These are phyloP conservation scores for Stenoptilia bipunctidactyla DNA, from an alignment of 2,888 invertebrate species.

Conservation along the genomic window DNA sequence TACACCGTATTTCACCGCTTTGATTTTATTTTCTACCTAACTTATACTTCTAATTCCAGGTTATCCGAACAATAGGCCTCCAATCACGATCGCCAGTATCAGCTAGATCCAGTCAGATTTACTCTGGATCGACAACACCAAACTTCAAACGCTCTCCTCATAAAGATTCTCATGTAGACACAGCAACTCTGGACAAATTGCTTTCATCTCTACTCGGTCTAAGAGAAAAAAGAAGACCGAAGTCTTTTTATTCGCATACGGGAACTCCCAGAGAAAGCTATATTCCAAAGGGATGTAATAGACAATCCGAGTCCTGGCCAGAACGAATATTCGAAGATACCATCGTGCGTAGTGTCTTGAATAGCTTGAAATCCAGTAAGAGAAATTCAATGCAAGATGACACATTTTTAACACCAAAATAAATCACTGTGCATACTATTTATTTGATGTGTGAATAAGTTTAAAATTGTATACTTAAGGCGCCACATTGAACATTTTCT, in stretches of 20 bases:
- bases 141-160: conserved; percentile 16
- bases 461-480: no score
- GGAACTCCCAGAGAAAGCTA: conserved; percentile 46
- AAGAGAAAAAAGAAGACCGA: conserved; percentile 35
- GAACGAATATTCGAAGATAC: conserved; percentile 55
- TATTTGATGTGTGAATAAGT: no score
- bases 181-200: conserved; percentile 74
- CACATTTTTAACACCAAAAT: conserved; percentile 51
- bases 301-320: conserved; percentile 51
- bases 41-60: conserved; percentile 22
- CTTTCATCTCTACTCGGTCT: conserved; percentile 72
- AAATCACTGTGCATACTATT: no score
- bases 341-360: conserved; percentile 48
- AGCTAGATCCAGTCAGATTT: conserved; percentile 33
- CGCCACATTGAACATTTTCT: no score
- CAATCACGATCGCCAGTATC: conserved; percentile 38
- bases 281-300: conserved; percentile 26
- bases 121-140: conserved; percentile 40
- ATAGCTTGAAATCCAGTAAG: conserved; percentile 39
- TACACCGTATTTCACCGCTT: no score
- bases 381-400: conserved; percentile 45
- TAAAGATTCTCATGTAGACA: conserved; percentile 56
- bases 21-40: no score
- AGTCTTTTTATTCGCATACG: conserved; percentile 42
- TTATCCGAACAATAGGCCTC: conserved; percentile 44